Evolutionary conservation across 2,888 invertebrate species (phyloP), one percentile per base, ranked within the genome.

Genomic region (Cremastobaeus sp.): DNA sequence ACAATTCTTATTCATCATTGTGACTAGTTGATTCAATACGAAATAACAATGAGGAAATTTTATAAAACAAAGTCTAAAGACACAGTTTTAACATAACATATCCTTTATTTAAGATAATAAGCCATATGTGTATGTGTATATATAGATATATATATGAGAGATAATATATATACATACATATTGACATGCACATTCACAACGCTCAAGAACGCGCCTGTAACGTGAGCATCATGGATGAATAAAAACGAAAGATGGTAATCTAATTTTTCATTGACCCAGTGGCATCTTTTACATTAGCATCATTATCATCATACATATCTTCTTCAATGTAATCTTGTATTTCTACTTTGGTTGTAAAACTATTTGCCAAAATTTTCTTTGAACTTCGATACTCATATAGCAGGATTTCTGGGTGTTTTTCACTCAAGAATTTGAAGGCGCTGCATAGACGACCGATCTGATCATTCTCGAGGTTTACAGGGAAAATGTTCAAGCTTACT

Each of bases 381-480:
- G 86, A 84, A 43, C 90, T 91, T 82, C 95, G 91, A 83, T 91
- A 92, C 85, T 96, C 90, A 87, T 94, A 97, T 30, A 88, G 77
- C 47, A 88, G 89, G 77, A 93, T 87, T 74, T 91, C 91, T 3
- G 94, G 93, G 88, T 93, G 89, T 78, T 91, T 89, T 62, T 91
- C 89, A 74, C 95, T 90, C 30, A 95, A 91, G 75, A 92, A 90
- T 78, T 91, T 90, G 85, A 97, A 98, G 1, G 93, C 94, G 78
- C 92, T 89, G 79, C 94, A 93, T 59, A 98, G 85, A 79, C 93
- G 90, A 5, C 92, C 90, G 85, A 95, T 93, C 83, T 98, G 96
- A 59, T 92, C 91, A 59, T 95, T 92, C 0, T 93, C 91, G 48
- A 98, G 89, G 84, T 95, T 90, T 82, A 91, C 94, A 0, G 97